Conservation (phyloP, 2,888 invertebrate species). For the Caenorhabditis sp. region DNA sequence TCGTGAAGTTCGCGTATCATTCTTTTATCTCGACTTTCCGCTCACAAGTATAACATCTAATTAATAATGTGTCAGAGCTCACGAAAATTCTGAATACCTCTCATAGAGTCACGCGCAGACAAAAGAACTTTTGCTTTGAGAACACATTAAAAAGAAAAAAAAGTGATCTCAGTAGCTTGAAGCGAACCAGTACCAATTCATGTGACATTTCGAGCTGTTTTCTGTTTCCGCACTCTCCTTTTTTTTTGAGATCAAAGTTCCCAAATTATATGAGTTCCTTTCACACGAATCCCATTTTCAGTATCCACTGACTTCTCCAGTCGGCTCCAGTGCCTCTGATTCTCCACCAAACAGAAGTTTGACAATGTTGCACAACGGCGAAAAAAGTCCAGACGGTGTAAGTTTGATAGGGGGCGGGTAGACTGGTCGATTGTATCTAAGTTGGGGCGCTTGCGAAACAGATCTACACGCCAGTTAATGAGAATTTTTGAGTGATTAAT, state of each 20-base stretch:
- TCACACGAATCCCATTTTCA: slow-evolving; percentile 50
- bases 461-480: too few relatives aligned
- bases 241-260: neutral
- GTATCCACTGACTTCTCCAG: slow-evolving; percentile 72
- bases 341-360: slow-evolving; percentile 68
- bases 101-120: neutral
- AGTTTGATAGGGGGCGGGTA: slow-evolving; percentile 5
- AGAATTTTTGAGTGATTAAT: slow-evolving; percentile 44
- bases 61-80: slow-evolving; percentile 8
- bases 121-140: slow-evolving; percentile 18
- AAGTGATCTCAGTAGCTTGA: slow-evolving; percentile 11
- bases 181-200: slow-evolving; percentile 45
- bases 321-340: slow-evolving; percentile 69
- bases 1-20: neutral
- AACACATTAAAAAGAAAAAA: neutral
- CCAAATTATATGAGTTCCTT: neutral
- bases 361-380: slow-evolving; percentile 66
- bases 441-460: neutral
- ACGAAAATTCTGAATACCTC: neutral
- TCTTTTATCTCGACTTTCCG: neutral
- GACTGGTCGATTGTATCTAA: neutral
- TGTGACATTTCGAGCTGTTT: slow-evolving; percentile 15
- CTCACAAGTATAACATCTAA: slow-evolving; percentile 1
- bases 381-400: slow-evolving; percentile 70
- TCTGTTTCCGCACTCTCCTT: neutral